Evolutionary conservation across 2,113 vertebrate species (phyloP), one percentile per base, ranked within the genome.

Genomic region (Urocitellus parryii): DNA sequence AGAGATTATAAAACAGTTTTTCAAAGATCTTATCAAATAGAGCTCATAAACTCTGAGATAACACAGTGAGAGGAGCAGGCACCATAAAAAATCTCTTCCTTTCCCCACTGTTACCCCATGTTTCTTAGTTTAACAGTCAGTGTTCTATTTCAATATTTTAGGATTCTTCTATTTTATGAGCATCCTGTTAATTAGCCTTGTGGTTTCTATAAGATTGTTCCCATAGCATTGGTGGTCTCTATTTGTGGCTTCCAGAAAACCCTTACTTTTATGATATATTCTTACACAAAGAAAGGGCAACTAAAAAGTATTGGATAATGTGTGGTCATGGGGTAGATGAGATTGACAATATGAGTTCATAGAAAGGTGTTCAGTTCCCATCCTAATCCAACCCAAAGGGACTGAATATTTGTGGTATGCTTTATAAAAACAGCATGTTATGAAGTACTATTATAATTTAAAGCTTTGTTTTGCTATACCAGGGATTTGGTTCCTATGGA

Each of bases 121-220:
- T 89, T 97, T 93, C 94, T 94, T 96, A 85, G 34, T 96, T 96
- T 97, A 97, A 87, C 58, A 95, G 45, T 45, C 74, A 89, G 17
- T 79, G 18, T 34, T 96, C 83, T 84, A 58, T 95, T 94, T 95
- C 63, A 93, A 48, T 87, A 73, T 97, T 97, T 94, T 92, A 83
- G 77, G 63, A 88, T 45, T 86, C 27, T 97, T 67, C 29, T 93
- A 2, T 93, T 96, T 91, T 96, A 84, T 92, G 77, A 96, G 24
- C 58, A 97, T 96, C 91, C 81, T 95, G 96, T 90, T 97, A 98
- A 94, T 97, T 97, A 97, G 58, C n/a, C 24, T 11, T 97, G 95
- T 96, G 90, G 90, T 97, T 98, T 97, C 79, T 87, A 29, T 84
- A 95, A 95, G 74, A 94, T 84, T 97, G 68, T 94, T 96, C 72